Evolutionary conservation across 2,888 invertebrate species (phyloP).

Genomic region (Lepetodrilus schrolli): DNA sequence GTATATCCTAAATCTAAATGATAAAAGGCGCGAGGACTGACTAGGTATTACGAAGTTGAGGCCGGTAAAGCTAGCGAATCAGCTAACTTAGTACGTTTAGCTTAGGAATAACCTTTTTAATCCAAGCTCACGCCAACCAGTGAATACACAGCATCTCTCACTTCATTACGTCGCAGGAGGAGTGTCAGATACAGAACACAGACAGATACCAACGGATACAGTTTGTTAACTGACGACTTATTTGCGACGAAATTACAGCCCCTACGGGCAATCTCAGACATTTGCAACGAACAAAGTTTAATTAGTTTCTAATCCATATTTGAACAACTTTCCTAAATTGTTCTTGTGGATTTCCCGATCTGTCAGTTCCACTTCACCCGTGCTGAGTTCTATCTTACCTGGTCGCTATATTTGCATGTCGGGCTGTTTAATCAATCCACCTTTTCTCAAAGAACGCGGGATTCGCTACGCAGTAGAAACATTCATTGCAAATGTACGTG

Average conservation of each 20-base stretch:
- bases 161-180: not conserved
- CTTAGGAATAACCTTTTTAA: not conserved
- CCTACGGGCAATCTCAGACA: not conserved
- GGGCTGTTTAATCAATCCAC: not conserved
- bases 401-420: not conserved
- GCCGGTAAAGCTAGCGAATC: not conserved
- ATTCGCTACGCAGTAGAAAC: too few relatives aligned
- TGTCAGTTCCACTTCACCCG: not conserved
- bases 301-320: slow-evolving; percentile 21
- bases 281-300: slow-evolving; percentile 16
- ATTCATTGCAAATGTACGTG: too few relatives aligned
- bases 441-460: too few relatives aligned
- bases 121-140: slow-evolving; percentile 14
- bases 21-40: too few relatives aligned
- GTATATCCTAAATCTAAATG: too few relatives aligned
- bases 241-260: not conserved
- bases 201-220: not conserved
- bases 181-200: slow-evolving; percentile 6
- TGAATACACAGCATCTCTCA: not conserved
- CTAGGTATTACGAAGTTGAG: too few relatives aligned
- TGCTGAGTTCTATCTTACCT: not conserved
- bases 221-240: slow-evolving; percentile 17
- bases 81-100: not conserved
- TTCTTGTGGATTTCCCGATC: not conserved
- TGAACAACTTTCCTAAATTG: slow-evolving; percentile 21